Base-by-base conservation (phyloP, 1,140 invertebrate species). In the Drosophila quadrilineata region DNA sequence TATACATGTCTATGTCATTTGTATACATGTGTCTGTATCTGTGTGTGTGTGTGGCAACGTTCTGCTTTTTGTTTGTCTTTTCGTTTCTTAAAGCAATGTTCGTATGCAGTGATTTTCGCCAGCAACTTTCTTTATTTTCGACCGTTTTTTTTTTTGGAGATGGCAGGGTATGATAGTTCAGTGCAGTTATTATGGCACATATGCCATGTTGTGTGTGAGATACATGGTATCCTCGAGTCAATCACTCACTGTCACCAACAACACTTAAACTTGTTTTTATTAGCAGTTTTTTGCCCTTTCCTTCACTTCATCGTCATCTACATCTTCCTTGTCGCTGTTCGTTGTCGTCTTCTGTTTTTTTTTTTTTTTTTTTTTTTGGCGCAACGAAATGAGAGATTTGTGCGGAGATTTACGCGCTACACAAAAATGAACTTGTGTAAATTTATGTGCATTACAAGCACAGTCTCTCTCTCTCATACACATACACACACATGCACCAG, bases 371-470 rank as follows among this genome's bases (percentile, higher is more conserved):
- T 12, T 17, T 29, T 31, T 43, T 6, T 43, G 10, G 21, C 3
- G 10, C 45, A 53, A 17, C 71, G 57, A 80, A 82, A 80, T 80
- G 72, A 80, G 76, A 82, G 75, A 80, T 80, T 80, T 80, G 76
- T 74, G 43, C 50, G 8, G 68, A 80, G 76, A 84, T 76, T 80
- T 84, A 84, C 76, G 76, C 77, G 56, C 56, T 29, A 67, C 60
- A 71, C 65, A 69, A 67, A 80, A 79, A 75, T 75, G 76, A 79
- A 75, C 73, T 80, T 84, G 67, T 80, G 62, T 69, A 69, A 72
- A 80, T 80, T 76, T 76, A 80, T 80, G 76, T 82, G 72, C 76
- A 80, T 64, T 64, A 57, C 53, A 52, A 41, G 38, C 45, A 52
- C 22, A 40, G 14, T 14, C 33, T 26, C 48, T 41, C 21, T 19